Conservation (phyloP, 2,888 invertebrate species). For the Lottia scabra region DNA sequence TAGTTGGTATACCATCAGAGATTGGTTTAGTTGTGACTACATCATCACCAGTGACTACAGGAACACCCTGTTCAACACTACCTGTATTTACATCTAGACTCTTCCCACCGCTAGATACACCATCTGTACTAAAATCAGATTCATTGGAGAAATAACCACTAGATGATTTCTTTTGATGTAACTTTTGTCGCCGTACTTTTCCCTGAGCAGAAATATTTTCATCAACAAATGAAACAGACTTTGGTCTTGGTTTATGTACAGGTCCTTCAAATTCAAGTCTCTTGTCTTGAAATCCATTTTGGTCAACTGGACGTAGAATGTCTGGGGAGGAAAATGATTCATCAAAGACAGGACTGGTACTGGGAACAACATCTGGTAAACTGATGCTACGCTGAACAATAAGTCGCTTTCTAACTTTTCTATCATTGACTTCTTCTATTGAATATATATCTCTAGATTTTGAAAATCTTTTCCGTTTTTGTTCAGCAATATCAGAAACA, state of each 20-base stretch:
- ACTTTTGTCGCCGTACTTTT: not conserved
- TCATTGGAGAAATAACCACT: not conserved
- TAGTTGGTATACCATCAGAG: not conserved
- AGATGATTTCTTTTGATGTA: not conserved
- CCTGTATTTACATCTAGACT: not conserved
- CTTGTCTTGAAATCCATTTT: not conserved
- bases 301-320: not conserved
- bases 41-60: not conserved
- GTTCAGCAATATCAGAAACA: too few species aligned
- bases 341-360: not conserved
- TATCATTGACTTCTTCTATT: too few species aligned
- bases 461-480: too few species aligned
- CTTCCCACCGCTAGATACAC: not conserved
- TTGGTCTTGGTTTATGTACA: not conserved
- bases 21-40: not conserved
- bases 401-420: not conserved
- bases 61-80: not conserved
- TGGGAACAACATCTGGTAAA: constrained; percentile 8
- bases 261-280: not conserved
- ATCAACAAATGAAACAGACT: not conserved
- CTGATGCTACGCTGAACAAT: constrained; percentile 14
- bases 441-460: too few species aligned
- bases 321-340: not conserved
- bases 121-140: not conserved
- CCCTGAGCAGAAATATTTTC: not conserved